Percentiles rank a stretch among this genome's conserved stretches.
Evolutionary conservation across 2,888 invertebrate species (phyloP).

Genomic region (Agrotis ipsilon): DNA sequence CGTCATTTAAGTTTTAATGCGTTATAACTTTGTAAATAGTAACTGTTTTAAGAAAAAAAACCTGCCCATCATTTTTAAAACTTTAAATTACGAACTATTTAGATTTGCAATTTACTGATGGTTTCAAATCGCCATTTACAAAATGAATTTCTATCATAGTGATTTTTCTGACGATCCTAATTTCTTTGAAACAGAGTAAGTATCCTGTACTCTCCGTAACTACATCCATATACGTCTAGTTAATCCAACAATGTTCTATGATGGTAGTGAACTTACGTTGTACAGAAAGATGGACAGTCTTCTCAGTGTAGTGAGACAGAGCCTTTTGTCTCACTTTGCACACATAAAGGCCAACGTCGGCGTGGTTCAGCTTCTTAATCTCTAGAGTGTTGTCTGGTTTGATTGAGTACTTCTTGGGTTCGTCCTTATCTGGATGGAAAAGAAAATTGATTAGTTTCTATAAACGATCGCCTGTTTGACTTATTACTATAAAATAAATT

Average conservation of each 20-base stretch:
- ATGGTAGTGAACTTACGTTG: slow-evolving; percentile 78
- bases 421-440: slow-evolving; percentile 67
- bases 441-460: not conserved
- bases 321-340: slow-evolving; percentile 85
- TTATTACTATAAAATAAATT: not conserved
- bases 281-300: slow-evolving; percentile 79
- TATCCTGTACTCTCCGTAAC: too few species aligned
- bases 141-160: too few species aligned
- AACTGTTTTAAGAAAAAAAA: too few species aligned
- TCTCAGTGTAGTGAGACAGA: slow-evolving; percentile 82
- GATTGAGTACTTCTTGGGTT: slow-evolving; percentile 77
- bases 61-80: too few species aligned
- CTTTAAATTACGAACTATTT: too few species aligned
- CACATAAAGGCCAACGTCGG: slow-evolving; percentile 82
- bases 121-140: too few species aligned
- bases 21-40: too few species aligned
- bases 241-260: not conserved
- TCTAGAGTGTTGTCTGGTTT: slow-evolving; percentile 76
- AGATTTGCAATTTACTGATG: too few species aligned
- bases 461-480: not conserved
- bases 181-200: too few species aligned
- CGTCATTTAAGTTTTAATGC: too few species aligned
- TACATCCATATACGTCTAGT: too few species aligned
- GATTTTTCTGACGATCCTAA: too few species aligned
- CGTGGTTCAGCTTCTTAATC: slow-evolving; percentile 82